Evolutionary conservation across 1,140 invertebrate species (phyloP).

Genomic region (Belonocnema kinseyi): DNA sequence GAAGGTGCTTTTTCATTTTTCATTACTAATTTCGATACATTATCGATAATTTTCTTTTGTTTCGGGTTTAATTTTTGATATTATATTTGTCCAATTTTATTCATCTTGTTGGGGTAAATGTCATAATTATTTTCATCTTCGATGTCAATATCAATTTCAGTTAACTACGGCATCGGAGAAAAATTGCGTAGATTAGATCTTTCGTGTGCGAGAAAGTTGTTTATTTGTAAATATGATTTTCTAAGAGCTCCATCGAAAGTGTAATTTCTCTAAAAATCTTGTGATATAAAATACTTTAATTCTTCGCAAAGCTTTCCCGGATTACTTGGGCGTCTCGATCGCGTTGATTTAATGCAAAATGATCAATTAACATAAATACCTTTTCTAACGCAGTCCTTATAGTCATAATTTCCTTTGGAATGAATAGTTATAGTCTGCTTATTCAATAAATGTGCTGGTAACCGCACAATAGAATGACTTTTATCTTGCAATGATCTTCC

Average conservation of each 20-base stretch:
- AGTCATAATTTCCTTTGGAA: not conserved
- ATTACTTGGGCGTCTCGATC: constrained; percentile 10
- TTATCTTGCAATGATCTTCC: too few species aligned
- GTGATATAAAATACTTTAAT: too few species aligned
- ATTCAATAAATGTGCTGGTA: too few species aligned
- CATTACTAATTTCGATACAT: not conserved
- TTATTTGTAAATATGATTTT: constrained; percentile 3
- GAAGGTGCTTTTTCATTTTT: not conserved
- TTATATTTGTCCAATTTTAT: not conserved
- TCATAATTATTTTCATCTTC: not conserved
- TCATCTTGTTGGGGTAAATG: not conserved
- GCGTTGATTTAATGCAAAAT: constrained; percentile 36
- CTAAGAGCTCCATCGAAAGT: not conserved
- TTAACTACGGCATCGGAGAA: not conserved
- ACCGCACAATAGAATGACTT: too few species aligned
- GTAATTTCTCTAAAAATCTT: not conserved
- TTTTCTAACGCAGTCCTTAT: constrained; percentile 19
- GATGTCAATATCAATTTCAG: not conserved
- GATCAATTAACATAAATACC: constrained; percentile 33
- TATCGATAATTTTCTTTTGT: constrained; percentile 34
- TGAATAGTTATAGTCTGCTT: not conserved
- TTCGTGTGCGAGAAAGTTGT: constrained; percentile 1
- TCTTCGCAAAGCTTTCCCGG: too few species aligned
- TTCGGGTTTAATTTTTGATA: not conserved
- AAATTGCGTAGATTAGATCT: not conserved